Evolutionary conservation across 92 coral and sea anemone species (phyloP).

Genomic region (Anthopleura xanthogrammica): DNA sequence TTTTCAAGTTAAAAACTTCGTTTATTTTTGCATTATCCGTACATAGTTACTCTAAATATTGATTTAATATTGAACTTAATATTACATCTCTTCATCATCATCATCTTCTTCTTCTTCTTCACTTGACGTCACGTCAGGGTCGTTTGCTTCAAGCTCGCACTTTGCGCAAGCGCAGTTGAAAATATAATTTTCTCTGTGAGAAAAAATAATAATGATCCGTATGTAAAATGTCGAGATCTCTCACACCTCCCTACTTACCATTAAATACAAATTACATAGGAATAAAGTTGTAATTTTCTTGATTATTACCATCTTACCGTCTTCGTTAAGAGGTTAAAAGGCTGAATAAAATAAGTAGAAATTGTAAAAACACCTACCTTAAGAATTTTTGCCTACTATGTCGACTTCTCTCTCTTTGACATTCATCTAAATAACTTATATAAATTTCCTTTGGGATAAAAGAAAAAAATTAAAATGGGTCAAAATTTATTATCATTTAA

Average conservation of each 20-base stretch:
- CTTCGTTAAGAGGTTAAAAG: too few relatives aligned
- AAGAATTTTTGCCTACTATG: conserved; percentile 68
- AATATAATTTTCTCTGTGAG: conserved; percentile 65
- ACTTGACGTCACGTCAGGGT: conserved; percentile 78
- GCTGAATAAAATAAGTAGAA: too few relatives aligned
- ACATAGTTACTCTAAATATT: neutral
- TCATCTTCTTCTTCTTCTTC: conserved; percentile 79
- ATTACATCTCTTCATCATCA: conserved; percentile 45
- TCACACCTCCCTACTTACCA: too few relatives aligned
- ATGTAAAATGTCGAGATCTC: neutral
- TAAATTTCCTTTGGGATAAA: conserved; percentile 61
- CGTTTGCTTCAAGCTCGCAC: conserved; percentile 67
- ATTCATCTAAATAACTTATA: conserved; percentile 74
- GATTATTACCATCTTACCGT: too few relatives aligned
- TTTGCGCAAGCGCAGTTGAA: conserved; percentile 67
- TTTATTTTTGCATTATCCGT: neutral
- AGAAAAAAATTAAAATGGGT: neutral
- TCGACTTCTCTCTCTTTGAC: conserved; percentile 72
- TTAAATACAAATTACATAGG: too few relatives aligned
- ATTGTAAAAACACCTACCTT: conserved; percentile 38
- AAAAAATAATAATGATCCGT: neutral
- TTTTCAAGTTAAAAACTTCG: neutral
- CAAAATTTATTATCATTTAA: neutral
- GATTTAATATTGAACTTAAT: neutral
- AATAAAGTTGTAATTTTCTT: too few relatives aligned